Conservation (phyloP, 2,113 vertebrate species). For the Hiodon tergisus region DNA sequence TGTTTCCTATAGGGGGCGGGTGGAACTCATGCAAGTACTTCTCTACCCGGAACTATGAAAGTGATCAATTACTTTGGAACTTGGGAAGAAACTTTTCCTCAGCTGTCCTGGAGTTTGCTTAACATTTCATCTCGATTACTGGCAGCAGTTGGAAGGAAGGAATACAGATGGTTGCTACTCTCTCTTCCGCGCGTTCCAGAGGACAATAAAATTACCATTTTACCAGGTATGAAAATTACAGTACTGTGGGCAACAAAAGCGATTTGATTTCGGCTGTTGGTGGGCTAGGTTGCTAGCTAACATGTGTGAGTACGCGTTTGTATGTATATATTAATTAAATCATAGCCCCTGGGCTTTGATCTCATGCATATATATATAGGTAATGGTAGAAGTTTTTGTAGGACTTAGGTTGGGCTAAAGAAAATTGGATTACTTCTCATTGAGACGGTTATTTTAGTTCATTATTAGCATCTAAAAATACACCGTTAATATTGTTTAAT, state of each 20-base stretch:
- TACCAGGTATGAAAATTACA: slow-evolving; percentile 55
- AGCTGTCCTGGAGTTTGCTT: background rate
- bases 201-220: slow-evolving; percentile 34
- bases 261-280: slow-evolving; percentile 4
- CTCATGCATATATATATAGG: background rate
- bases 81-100: slow-evolving; percentile 2
- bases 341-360: background rate
- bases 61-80: slow-evolving; percentile 33
- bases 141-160: background rate
- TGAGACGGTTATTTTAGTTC: too few species aligned
- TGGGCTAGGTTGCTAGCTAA: slow-evolving; percentile 2
- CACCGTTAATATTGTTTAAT: too few species aligned
- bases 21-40: slow-evolving; percentile 26
- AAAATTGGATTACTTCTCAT: too few species aligned
- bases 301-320: background rate
- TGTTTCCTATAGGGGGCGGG: slow-evolving; percentile 50
- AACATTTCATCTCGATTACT: background rate
- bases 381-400: too few species aligned
- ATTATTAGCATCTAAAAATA: too few species aligned
- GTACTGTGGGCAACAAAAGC: background rate
- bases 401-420: too few species aligned
- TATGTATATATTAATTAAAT: background rate
- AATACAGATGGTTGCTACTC: background rate
- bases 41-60: slow-evolving; percentile 65
- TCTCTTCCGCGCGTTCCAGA: background rate